Conservation (phyloP, 2,888 invertebrate genomes). For the Drosophila yooni region DNA sequence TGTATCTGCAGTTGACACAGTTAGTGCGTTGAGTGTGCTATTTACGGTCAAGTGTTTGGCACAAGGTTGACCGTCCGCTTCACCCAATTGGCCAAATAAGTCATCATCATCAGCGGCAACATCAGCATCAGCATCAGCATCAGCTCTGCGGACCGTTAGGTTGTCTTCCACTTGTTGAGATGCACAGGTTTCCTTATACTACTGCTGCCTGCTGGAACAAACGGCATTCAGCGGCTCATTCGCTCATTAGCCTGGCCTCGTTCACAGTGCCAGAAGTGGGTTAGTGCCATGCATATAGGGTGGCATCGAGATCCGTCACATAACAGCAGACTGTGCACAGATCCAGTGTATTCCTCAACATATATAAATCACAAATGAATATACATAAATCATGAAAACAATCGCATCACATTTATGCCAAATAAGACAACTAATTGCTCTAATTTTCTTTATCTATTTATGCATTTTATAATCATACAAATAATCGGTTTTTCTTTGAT, state of each 20-base stretch:
- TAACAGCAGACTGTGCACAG: not conserved
- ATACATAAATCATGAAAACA: no score
- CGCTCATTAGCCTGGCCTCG: slow-evolving; percentile 71
- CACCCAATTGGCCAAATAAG: slow-evolving; percentile 80
- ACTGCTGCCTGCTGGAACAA: slow-evolving; percentile 1
- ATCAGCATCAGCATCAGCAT: slow-evolving; percentile 3
- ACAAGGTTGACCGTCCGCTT: slow-evolving; percentile 69
- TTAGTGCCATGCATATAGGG: slow-evolving; percentile 43
- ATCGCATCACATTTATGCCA: no score
- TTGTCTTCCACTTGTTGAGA: slow-evolving; percentile 16
- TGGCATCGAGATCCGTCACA: slow-evolving; percentile 27
- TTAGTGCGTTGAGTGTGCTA: slow-evolving; percentile 59
- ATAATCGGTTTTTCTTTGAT: not conserved
- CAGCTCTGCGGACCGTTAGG: slow-evolving; percentile 53
- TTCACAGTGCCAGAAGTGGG: slow-evolving; percentile 44
- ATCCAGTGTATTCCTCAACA: not conserved
- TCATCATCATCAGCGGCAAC: slow-evolving; percentile 41
- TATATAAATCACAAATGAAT: not conserved
- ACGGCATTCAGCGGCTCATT: slow-evolving; percentile 21
- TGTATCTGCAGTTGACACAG: slow-evolving; percentile 57
- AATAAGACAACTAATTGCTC: not conserved
- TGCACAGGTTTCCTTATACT: slow-evolving; percentile 68
- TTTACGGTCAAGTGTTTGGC: slow-evolving; percentile 76
- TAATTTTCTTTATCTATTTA: not conserved
- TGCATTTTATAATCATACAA: not conserved